These are phyloP conservation scores for Forbesichthys agassizii DNA, from an alignment of 2,113 vertebrate genomes.

Conservation along the genomic window DNA sequence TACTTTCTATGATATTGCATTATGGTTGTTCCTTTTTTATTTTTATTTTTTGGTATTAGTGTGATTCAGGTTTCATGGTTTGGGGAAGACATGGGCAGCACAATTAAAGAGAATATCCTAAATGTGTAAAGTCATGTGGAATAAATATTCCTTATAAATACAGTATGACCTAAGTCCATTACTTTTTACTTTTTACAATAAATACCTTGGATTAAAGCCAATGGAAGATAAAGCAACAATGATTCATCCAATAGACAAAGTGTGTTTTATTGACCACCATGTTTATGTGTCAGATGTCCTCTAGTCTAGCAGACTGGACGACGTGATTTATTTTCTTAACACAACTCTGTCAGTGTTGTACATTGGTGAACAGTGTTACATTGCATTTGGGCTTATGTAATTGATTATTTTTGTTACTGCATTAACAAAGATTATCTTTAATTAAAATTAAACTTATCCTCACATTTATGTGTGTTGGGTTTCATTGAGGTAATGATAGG, in stretches of 20 bases:
- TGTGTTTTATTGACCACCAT: too few relatives aligned
- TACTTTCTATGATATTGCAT: too few relatives aligned
- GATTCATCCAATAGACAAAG: not conserved
- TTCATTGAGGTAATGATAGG: not conserved
- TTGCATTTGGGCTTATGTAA: not conserved
- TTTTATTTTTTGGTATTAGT: too few relatives aligned
- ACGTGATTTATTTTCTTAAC: too few relatives aligned
- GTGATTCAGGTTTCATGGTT: not conserved
- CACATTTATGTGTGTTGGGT: not conserved
- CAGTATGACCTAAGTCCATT: not conserved
- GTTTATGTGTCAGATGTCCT: too few relatives aligned
- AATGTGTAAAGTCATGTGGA: not conserved
- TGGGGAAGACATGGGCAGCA: not conserved
- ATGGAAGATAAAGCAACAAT: not conserved
- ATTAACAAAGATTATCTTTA: not conserved
- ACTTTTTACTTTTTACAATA: too few relatives aligned
- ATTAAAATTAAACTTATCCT: not conserved
- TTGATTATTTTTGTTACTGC: not conserved
- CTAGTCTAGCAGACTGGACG: too few relatives aligned
- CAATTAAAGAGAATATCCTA: not conserved
- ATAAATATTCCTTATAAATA: not conserved
- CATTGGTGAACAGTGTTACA: not conserved
- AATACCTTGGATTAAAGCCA: too few relatives aligned
- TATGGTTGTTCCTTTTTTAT: too few relatives aligned
- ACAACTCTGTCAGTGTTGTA: not conserved